Conservation (phyloP, 1,140 invertebrate species). For the Cyclargus thomasi region DNA sequence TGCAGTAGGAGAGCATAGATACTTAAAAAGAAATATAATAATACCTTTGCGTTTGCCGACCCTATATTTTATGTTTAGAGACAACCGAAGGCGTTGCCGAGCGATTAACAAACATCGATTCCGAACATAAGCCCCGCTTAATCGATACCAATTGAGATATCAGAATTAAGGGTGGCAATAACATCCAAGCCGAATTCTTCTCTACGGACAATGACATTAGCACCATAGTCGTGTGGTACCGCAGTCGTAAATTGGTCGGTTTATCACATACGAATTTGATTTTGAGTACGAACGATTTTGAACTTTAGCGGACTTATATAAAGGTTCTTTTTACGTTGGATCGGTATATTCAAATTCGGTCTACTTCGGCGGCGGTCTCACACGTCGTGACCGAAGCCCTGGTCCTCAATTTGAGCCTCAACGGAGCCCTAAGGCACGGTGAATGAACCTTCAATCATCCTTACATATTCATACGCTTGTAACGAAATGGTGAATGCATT, state of each 20-base stretch:
- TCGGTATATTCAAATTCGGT: background rate
- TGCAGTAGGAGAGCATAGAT: too few relatives aligned
- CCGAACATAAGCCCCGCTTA: background rate
- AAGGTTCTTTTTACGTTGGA: background rate
- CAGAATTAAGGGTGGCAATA: constrained; percentile 2
- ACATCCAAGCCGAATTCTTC: background rate
- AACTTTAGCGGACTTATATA: background rate
- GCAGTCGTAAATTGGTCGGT: constrained; percentile 9
- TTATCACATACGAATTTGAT: background rate
- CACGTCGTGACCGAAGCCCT: background rate
- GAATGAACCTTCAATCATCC: constrained; percentile 7
- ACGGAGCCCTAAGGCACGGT: constrained; percentile 3
- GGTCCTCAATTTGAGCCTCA: constrained; percentile 5
- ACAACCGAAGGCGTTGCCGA: constrained; percentile 9
- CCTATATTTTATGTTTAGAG: background rate
- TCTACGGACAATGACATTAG: constrained; percentile 19
- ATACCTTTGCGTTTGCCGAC: background rate
- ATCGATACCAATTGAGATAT: constrained; percentile 16
- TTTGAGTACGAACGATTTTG: background rate
- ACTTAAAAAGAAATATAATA: too few relatives aligned
- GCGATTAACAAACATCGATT: constrained; percentile 13
- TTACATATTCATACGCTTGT: background rate
- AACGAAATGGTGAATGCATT: background rate
- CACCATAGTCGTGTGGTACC: constrained; percentile 18
- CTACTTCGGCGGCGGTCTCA: constrained; percentile 7